phyloP scores from a whole-genome alignment of 2,113 vertebrate genomes.

The Cebidichthys violaceus region DNA sequence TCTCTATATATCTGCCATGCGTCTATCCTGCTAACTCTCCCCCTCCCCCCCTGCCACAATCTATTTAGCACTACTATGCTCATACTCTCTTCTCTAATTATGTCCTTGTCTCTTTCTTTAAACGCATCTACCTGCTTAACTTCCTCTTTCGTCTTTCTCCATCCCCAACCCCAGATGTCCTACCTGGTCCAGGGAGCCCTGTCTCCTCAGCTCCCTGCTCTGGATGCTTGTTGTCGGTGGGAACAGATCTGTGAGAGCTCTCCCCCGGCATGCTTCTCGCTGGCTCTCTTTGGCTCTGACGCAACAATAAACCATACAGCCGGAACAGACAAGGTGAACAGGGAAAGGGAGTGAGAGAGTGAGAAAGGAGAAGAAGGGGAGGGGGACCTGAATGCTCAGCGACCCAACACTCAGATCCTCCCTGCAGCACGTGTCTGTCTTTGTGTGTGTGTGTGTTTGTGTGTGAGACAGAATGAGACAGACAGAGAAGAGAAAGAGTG shows the following conservation, averaged over 20 bases:
- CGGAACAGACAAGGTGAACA: slow-evolving; percentile 76
- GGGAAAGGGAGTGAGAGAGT: slow-evolving; percentile 54
- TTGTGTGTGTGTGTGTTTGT: slow-evolving; percentile 40
- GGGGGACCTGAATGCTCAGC: slow-evolving; percentile 65
- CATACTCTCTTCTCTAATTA: not conserved
- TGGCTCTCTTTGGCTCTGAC: slow-evolving; percentile 76
- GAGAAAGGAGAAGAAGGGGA: slow-evolving; percentile 18
- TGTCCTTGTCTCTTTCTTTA: not conserved
- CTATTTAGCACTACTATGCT: not conserved
- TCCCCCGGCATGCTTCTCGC: slow-evolving; percentile 85
- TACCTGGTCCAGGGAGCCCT: slow-evolving; percentile 85
- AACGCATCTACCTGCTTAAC: not conserved
- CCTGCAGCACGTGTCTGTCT: slow-evolving; percentile 74
- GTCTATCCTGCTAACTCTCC: not conserved
- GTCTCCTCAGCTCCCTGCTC: slow-evolving; percentile 77
- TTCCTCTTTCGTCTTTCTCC: not conserved
- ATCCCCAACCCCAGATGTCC: slow-evolving; percentile 56
- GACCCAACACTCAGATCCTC: slow-evolving; percentile 69
- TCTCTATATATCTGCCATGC: not conserved
- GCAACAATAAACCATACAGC: slow-evolving; percentile 78
- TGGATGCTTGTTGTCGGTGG: slow-evolving; percentile 75
- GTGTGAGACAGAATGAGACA: slow-evolving; percentile 43
- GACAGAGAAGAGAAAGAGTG: slow-evolving; percentile 56
- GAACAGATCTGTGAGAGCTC: slow-evolving; percentile 78
- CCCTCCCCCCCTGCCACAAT: not conserved